A percentile compares a stretch with the other conserved stretches of the same genome.
These are phyloP conservation scores for Dynastes tityus DNA, from an alignment of 2,888 invertebrate species.

Conservation along the genomic window DNA sequence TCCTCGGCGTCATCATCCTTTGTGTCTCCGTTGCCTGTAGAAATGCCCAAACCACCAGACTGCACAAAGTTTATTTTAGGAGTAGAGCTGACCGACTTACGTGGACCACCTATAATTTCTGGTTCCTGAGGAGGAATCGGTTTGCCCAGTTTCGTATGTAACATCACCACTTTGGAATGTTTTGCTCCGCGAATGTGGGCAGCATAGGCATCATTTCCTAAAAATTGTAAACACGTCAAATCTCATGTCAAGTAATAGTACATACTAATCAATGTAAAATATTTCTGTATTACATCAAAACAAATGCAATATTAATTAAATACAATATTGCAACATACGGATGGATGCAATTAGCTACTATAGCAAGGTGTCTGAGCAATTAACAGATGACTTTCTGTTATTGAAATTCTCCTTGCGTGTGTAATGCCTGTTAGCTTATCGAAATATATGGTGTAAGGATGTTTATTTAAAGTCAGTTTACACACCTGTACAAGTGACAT, in stretches of 20 bases:
- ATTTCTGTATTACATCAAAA: conserved; percentile 15
- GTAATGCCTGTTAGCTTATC: not conserved
- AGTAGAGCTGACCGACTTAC: conserved; percentile 75
- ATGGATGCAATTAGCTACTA: conserved; percentile 24
- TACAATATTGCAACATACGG: not conserved
- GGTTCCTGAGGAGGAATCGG: conserved; percentile 97
- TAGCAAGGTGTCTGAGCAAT: conserved; percentile 59
- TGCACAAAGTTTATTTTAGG: conserved; percentile 91
- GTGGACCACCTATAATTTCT: conserved; percentile 81
- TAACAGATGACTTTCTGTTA: conserved; percentile 47
- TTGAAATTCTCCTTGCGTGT: conserved; percentile 58
- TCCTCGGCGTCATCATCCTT: conserved; percentile 72
- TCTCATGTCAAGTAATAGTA: too few relatives aligned
- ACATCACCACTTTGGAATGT: conserved; percentile 97
- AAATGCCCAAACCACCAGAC: conserved; percentile 80
- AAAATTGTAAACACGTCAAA: conserved; percentile 11
- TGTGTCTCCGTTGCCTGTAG: conserved; percentile 67
- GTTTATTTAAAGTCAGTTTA: too few relatives aligned
- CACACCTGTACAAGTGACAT: conserved; percentile 95
- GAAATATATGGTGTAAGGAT: not conserved
- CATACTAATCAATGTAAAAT: not conserved
- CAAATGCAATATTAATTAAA: conserved; percentile 8
- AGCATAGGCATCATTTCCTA: conserved; percentile 98
- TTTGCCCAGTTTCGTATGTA: conserved; percentile 97
- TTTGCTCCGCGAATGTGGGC: conserved; percentile 98